Evolutionary conservation across 2,888 invertebrate species (phyloP).

Genomic region (Ormyrus thymus): DNA sequence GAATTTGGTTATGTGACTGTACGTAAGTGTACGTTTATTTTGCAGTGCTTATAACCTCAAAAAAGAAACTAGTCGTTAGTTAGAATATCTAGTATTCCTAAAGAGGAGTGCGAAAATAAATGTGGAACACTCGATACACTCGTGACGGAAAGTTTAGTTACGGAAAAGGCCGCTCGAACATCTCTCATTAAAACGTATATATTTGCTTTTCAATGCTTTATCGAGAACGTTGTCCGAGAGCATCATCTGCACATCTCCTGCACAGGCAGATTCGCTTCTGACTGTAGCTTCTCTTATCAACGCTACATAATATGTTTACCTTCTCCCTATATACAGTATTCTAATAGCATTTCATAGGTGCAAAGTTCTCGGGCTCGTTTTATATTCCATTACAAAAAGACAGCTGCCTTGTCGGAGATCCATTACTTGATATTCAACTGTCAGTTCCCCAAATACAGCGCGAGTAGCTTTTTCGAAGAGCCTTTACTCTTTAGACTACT

Average conservation of each 20-base stretch:
- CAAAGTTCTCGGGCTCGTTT: not conserved
- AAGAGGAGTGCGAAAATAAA: not conserved
- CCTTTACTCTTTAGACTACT: too few relatives aligned
- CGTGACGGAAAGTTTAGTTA: constrained; percentile 10
- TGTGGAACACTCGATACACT: not conserved
- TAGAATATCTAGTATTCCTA: too few relatives aligned
- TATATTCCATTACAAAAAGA: too few relatives aligned
- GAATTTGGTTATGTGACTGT: too few relatives aligned
- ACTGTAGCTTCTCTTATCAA: not conserved
- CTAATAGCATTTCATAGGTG: not conserved
- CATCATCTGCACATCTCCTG: not conserved
- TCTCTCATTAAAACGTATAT: not conserved
- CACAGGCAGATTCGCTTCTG: not conserved
- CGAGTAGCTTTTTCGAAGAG: too few relatives aligned
- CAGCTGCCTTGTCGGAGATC: too few relatives aligned
- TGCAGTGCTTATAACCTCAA: too few relatives aligned
- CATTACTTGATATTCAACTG: too few relatives aligned
- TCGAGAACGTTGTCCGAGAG: constrained; percentile 20
- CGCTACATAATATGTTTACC: not conserved
- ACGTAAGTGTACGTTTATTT: too few relatives aligned
- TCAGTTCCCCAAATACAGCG: too few relatives aligned
- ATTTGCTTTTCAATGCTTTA: constrained; percentile 11
- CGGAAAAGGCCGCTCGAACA: not conserved
- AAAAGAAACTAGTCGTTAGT: too few relatives aligned
- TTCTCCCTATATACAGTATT: not conserved